These are phyloP conservation scores for Catocala sponsa DNA, from an alignment of 2,888 invertebrate species.

Conservation along the genomic window DNA sequence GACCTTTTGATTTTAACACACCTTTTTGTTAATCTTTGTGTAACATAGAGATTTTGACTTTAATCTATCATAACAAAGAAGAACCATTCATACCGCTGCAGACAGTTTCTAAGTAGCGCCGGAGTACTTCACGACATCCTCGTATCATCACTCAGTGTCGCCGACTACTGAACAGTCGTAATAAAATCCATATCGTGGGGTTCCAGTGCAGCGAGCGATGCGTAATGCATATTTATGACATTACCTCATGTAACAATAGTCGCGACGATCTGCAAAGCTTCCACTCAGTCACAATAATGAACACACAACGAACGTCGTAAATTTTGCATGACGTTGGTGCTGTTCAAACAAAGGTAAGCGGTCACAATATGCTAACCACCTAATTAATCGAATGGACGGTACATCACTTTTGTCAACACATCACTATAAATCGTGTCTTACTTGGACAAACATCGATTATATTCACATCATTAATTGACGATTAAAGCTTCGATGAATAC, in stretches of 20 bases:
- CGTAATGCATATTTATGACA: conserved; percentile 49
- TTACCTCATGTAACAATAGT: conserved; percentile 26
- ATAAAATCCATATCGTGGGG: conserved; percentile 12
- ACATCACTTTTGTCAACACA: conserved; percentile 12
- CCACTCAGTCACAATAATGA: conserved; percentile 39
- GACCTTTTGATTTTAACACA: too few species aligned
- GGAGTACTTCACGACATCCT: neutral
- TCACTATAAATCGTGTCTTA: conserved; percentile 1
- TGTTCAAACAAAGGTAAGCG: conserved; percentile 28
- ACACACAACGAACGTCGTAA: conserved; percentile 24
- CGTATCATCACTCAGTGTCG: conserved; percentile 30
- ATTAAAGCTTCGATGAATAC: neutral
- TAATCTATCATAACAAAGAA: neutral
- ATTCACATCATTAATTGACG: neutral
- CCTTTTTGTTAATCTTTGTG: too few species aligned
- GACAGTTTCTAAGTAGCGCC: neutral
- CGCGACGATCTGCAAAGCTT: conserved; percentile 32
- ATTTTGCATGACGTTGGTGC: conserved; percentile 32
- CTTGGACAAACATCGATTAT: neutral
- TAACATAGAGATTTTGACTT: neutral
- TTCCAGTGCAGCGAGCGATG: conserved; percentile 14
- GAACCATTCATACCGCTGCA: neutral
- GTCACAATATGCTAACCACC: conserved; percentile 8
- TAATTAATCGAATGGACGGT: conserved; percentile 38
- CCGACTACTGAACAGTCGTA: conserved; percentile 8